These are phyloP conservation scores for Tromatobia lineatoria DNA, from an alignment of 2,888 invertebrate genomes.

Conservation along the genomic window DNA sequence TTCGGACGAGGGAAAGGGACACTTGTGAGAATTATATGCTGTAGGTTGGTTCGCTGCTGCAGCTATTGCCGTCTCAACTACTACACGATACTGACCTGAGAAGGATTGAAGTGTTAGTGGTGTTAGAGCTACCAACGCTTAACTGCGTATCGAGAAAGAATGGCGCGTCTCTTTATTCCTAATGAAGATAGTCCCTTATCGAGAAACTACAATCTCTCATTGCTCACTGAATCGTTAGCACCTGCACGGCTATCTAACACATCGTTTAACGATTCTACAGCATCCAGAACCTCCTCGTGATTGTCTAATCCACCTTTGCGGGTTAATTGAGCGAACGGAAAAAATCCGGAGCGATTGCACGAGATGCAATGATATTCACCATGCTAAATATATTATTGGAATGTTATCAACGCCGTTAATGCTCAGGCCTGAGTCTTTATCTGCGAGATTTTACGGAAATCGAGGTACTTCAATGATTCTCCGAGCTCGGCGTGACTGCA, in stretches of 20 bases:
- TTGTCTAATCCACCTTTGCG: constrained; percentile 24
- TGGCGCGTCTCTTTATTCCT: constrained; percentile 57
- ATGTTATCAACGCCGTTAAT: neutral
- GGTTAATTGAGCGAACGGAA: constrained; percentile 9
- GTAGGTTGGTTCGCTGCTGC: neutral
- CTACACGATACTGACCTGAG: constrained; percentile 9
- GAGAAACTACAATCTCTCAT: constrained; percentile 47
- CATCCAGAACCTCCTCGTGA: neutral
- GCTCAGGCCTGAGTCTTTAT: neutral
- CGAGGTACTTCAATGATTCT: constrained; percentile 5
- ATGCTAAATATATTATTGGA: constrained; percentile 3
- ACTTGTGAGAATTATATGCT: constrained; percentile 46
- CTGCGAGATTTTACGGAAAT: constrained; percentile 21
- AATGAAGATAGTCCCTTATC: constrained; percentile 66
- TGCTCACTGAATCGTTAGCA: constrained; percentile 48
- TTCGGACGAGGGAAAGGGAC: constrained; percentile 53
- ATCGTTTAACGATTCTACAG: constrained; percentile 10
- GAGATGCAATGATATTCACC: constrained; percentile 7
- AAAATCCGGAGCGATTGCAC: constrained; percentile 7
- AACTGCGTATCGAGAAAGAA: constrained; percentile 54
- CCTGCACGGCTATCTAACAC: constrained; percentile 23
- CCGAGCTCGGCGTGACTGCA: constrained; percentile 8
- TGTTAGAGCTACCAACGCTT: constrained; percentile 52
- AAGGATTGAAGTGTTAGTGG: constrained; percentile 46
- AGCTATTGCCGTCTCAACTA: neutral